phyloP scores from a whole-genome alignment of 2,797 vertebrate genomes.

The Cyclura pinguis region DNA sequence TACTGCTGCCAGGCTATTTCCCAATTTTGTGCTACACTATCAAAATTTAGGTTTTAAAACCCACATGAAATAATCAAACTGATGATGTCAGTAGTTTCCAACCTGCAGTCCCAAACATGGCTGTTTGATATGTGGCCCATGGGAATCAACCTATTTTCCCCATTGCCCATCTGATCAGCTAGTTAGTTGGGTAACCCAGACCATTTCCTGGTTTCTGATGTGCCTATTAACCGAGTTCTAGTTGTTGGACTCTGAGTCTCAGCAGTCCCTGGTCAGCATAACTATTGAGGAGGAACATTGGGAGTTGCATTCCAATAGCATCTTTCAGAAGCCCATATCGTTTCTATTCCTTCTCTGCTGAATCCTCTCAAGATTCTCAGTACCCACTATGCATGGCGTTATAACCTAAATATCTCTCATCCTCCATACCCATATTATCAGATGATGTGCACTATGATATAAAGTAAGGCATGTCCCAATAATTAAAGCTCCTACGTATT shows the following conservation, averaged over 20 bases:
- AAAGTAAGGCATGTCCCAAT: not conserved
- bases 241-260: too few relatives aligned
- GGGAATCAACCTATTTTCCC: not conserved
- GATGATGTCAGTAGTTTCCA: not conserved
- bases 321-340: too few relatives aligned
- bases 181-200: too few relatives aligned
- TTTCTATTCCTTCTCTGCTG: not conserved
- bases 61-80: not conserved
- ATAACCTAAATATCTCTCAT: not conserved
- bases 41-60: slow-evolving; percentile 29
- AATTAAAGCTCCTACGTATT: not conserved
- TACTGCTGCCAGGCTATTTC: not conserved
- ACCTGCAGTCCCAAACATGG: not conserved
- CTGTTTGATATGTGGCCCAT: not conserved
- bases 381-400: too few relatives aligned
- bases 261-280: too few relatives aligned
- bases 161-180: not conserved
- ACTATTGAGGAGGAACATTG: too few relatives aligned
- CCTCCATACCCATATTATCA: not conserved
- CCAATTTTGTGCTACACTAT: fast-evolving
- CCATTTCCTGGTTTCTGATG: too few relatives aligned
- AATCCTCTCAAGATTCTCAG: not conserved
- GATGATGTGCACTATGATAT: not conserved
- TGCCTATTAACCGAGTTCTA: too few relatives aligned
- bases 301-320: too few relatives aligned